Evolutionary conservation across 2,888 invertebrate species (phyloP), one percentile per base, ranked within the genome.

Genomic region (Dicyrtoma fusca): DNA sequence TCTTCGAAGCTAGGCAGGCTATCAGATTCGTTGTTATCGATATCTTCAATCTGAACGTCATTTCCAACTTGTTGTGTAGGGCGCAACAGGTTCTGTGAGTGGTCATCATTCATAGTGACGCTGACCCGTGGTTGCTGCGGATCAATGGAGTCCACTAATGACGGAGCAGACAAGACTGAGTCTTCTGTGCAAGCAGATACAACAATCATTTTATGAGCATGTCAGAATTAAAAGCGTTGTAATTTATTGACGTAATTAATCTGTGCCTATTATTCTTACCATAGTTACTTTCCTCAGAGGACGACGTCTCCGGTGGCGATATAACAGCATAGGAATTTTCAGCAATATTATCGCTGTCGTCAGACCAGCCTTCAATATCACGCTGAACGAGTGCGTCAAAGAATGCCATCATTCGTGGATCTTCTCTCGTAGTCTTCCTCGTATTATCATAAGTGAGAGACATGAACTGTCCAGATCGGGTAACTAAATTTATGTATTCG

Each of bases 391-490:
- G 44, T 8, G 80, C 80, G 85, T 97, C 96, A 82, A 97, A 97
- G 85, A 96, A 96, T 42, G 96, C 96, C 91, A 97, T 92, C 96
- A 97, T 97, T 68, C 94, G 88, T 0, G 93, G 91, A 84, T 97
- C 96, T 84, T 97, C 96, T 68, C 89, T 88, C 0, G 91, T 93
- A 10, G 93, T 94, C 81, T 93, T 91, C 78, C 92, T 90, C 81
- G 91, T 91, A 83, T 94, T 94, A 84, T 95, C 95, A 84, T 95
- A 76, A 10, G 77, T 78, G 21, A 80, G 94, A 0, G 92, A 90
- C 84, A 92, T 90, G 80, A 90, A 89, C 87, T 89, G 90, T 77
- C 92, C 93, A 81, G 89, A 90, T 79, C 89, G 89, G 76, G 93
- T 88, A 10, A 94, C 90, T 25, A 95, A 86, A 68, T 90, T 89